Base-by-base conservation (phyloP, 2,888 invertebrate species). In the Oconnorella tubifera region DNA sequence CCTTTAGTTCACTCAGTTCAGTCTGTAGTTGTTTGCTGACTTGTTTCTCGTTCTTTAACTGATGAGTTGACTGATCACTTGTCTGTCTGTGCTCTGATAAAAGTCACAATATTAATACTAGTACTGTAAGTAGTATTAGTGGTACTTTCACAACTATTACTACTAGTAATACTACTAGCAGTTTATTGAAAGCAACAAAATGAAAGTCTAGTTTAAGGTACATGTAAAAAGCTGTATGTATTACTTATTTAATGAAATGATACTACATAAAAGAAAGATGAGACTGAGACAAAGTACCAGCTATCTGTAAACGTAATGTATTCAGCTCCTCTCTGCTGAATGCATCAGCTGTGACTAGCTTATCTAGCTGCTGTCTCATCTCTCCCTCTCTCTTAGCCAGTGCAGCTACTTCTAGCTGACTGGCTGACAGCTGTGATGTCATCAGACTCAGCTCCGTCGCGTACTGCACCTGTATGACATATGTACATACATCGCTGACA, bases 301-400 rank as follows among this genome's bases (percentile, higher is more conserved):
- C 40, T 2, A 58, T 33, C 23, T 55, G 59, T 28, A 57, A 4
- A 3, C 63, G 27, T 3, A 49, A 27, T 14, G 25, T 23, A 2
- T 29, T 28, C 28, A 64, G 3, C 28, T 60, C 59, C 40, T 53
- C 51, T 27, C 51, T 32, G n/a, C 28, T 28, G 25, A 33, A 32
- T n/a, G 61, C n/a, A 19, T 63, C 33, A 1, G 62, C 2, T 3
- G 25, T 33, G 3, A 40, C 14, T 19, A 56, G 49, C 14, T 31
- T 2, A n/a, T 73, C 74, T 1, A 81, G 62, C 62, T 76, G 75
- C 40, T 77, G 76, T 31, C 72, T 68, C 0, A 78, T 65, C 60
- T 78, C 78, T 32, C 73, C 69, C 56, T 80, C 80, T 19, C 71
- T 73, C 68, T 78, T 78, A 58, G 75, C 72, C 29, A 75, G 62